Evolutionary conservation across 2,888 invertebrate species (phyloP), one percentile per base, ranked within the genome.

Genomic region (Melinopterus prodromus): DNA sequence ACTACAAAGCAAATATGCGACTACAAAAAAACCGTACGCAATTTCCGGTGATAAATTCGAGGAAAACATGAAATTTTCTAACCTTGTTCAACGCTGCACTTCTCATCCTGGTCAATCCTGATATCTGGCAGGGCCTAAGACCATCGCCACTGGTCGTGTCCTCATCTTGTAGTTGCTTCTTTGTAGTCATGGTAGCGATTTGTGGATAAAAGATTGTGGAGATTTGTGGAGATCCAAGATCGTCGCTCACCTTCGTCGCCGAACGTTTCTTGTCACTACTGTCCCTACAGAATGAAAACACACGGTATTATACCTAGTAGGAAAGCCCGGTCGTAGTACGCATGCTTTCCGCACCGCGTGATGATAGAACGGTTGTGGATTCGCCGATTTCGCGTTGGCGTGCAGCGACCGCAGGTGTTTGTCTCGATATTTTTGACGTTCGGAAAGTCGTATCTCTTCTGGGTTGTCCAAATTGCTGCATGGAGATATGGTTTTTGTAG

Each of bases 81-180:
- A 94, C 95, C 94, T 95, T 95, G 88, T 94, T 94, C 9, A 94
- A 90, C 80, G 92, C 91, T 2, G 94, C 93, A 87, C 93, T 92
- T 81, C 92, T 91, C 74, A 95, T 90, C 82, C 92, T 92, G 88
- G 94, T 94, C 83, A 94, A 90, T 79, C 95, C 94, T 79, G 93
- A 91, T 79, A 92, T 87, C 80, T 91, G 91, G 87, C 91, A 91
- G 84, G 91, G 89, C 82, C 80, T 77, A 16, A 78, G 78, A 79
- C 87, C 87, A 86, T 93, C 93, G 38, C 90, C 90, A 86, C 91
- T 90, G 84, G 91, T 91, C 91, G 74, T 71, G 36, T 77, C 77
- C n/a, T 75, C 78, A 7, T 71, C 38, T 36, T 71, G 71, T 4
- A 9, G 7, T 53, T 53, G 53, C 53, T 53, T 26, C 26, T 26